Evolutionary conservation across 2,113 vertebrate species (phyloP).

Genomic region (Steatornis caripensis): DNA sequence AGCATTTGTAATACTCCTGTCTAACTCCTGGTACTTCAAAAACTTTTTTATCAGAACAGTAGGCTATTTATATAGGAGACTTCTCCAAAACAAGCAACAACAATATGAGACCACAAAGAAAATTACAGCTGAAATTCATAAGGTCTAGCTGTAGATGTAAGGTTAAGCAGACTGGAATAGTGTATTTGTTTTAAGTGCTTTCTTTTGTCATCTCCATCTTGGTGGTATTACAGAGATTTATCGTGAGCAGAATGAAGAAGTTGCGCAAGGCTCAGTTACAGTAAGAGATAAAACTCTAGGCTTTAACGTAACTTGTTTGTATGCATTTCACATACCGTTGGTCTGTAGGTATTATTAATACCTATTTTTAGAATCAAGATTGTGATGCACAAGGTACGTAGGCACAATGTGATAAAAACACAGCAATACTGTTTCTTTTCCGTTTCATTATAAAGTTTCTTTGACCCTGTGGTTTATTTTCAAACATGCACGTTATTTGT

Average conservation of each 20-base stretch:
- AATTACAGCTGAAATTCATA: slow-evolving; percentile 40
- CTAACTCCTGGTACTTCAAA: slow-evolving; percentile 61
- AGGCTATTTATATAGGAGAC: slow-evolving; percentile 60
- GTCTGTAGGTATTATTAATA: slow-evolving; percentile 64
- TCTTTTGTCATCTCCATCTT: not conserved
- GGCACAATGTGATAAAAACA: slow-evolving; percentile 70
- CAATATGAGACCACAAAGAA: slow-evolving; percentile 37
- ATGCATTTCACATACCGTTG: slow-evolving; percentile 56
- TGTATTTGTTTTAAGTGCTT: slow-evolving; percentile 11
- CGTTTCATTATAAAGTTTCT: slow-evolving; percentile 86
- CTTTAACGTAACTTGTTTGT: slow-evolving; percentile 47
- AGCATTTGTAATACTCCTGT: slow-evolving; percentile 70
- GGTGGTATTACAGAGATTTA: not conserved
- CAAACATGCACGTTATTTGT: slow-evolving; percentile 82
- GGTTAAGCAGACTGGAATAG: slow-evolving; percentile 56
- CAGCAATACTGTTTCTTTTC: slow-evolving; percentile 76
- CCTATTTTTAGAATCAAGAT: slow-evolving; percentile 68
- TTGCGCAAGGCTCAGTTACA: not conserved
- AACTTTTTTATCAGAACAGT: slow-evolving; percentile 70
- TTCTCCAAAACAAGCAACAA: slow-evolving; percentile 46
- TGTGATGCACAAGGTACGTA: slow-evolving; percentile 36
- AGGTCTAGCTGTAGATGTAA: slow-evolving; percentile 26
- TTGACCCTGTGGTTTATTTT: slow-evolving; percentile 88
- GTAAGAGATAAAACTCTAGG: slow-evolving; percentile 19
- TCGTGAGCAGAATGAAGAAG: slow-evolving; percentile 22